Evolutionary conservation across 2,888 invertebrate genomes (phyloP).

Genomic region (Nephrotoma appendiculata): DNA sequence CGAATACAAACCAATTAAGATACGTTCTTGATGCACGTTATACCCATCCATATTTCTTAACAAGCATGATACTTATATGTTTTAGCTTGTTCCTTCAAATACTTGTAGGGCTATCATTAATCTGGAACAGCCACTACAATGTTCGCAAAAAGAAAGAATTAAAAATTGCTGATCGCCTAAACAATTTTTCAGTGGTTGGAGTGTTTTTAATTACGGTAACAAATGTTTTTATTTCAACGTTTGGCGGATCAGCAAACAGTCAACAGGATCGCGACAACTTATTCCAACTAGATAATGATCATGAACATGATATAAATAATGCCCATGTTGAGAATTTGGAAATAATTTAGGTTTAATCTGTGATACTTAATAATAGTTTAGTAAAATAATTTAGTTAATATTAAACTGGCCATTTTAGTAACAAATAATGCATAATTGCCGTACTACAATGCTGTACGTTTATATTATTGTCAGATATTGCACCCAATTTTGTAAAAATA

Average conservation of each 20-base stretch:
- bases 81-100: constrained; percentile 29
- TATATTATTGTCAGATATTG: too few species aligned
- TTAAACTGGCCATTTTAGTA: neutral
- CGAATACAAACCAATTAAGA: constrained; percentile 29
- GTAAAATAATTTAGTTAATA: neutral
- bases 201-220: constrained; percentile 75
- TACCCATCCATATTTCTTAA: constrained; percentile 23
- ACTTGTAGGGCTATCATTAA: constrained; percentile 15
- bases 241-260: constrained; percentile 39
- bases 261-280: neutral
- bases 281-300: neutral
- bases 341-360: neutral
- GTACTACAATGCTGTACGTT: neutral
- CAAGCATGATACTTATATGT: constrained; percentile 24
- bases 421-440: neutral
- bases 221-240: constrained; percentile 79
- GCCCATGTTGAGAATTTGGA: neutral
- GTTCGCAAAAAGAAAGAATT: constrained; percentile 59
- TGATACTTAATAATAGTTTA: neutral
- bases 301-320: neutral
- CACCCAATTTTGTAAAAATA: too few species aligned
- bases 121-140: constrained; percentile 44
- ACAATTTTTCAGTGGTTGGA: constrained; percentile 70
- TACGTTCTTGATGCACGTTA: constrained; percentile 22
- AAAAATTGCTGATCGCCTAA: constrained; percentile 63